phyloP scores from a whole-genome alignment of 2,888 invertebrate genomes.

The Nemoura dubitans region DNA sequence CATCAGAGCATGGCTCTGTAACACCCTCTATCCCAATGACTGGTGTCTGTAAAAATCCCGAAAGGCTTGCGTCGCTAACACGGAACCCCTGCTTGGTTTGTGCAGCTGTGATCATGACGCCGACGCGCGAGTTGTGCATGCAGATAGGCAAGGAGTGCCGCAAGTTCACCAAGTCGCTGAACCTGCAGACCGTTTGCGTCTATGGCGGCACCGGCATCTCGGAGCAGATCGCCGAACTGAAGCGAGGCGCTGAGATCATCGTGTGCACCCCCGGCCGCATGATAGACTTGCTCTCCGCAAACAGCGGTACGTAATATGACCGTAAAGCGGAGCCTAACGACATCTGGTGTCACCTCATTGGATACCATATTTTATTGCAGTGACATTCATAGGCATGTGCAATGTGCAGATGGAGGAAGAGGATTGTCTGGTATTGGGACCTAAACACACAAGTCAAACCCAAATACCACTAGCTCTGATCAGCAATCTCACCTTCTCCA shows the following conservation, averaged over 20 bases:
- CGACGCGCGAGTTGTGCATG: slow-evolving; percentile 97
- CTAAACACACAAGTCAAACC: no score
- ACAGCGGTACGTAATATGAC: slow-evolving; percentile 73
- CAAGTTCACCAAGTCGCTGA: slow-evolving; percentile 90
- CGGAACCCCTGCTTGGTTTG: not conserved
- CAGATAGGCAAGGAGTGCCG: slow-evolving; percentile 97
- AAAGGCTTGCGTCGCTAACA: no score
- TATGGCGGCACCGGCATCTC: slow-evolving; percentile 98
- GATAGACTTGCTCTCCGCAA: slow-evolving; percentile 99
- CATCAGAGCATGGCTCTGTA: no score
- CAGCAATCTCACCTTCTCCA: no score
- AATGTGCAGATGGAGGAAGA: no score
- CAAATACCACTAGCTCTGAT: no score
- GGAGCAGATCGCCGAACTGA: slow-evolving; percentile 95
- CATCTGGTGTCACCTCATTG: no score
- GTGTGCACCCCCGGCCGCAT: slow-evolving; percentile 99
- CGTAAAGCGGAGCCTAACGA: not conserved
- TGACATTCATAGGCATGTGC: no score
- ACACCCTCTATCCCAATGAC: no score
- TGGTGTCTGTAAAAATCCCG: no score
- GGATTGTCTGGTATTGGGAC: no score
- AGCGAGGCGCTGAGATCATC: slow-evolving; percentile 96
- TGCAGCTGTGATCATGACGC: slow-evolving; percentile 93
- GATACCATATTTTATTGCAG: no score
- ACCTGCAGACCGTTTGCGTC: slow-evolving; percentile 91